A percentile compares a stretch with the other conserved stretches of the same genome.
phyloP scores from a whole-genome alignment of 2,113 vertebrate genomes.

The Scolopax mira region DNA sequence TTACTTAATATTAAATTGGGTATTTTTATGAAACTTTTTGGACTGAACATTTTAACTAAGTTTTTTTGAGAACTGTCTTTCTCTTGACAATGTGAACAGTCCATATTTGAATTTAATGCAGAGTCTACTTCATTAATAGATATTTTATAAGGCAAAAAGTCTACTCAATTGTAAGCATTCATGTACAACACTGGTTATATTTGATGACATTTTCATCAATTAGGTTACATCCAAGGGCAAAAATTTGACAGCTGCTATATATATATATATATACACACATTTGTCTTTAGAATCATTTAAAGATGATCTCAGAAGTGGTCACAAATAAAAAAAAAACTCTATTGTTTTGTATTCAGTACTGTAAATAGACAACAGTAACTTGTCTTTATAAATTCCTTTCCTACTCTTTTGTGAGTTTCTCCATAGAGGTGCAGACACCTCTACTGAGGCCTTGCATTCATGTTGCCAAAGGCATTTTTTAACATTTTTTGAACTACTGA shows the following conservation, averaged over 20 bases:
- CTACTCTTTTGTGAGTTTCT: background rate
- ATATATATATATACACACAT: fast-evolving
- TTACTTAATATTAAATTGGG: background rate
- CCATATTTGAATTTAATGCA: background rate
- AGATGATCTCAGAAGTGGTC: background rate
- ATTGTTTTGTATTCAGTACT: background rate
- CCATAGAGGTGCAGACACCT: background rate
- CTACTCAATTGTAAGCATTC: background rate
- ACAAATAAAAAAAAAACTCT: background rate
- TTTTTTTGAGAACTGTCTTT: background rate
- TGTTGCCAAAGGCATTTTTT: background rate
- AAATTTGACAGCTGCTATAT: background rate
- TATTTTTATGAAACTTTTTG: background rate
- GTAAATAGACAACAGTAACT: background rate
- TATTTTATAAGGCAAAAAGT: background rate
- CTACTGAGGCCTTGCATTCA: background rate
- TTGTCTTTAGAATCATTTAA: background rate
- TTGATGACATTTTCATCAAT: background rate
- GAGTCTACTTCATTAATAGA: background rate
- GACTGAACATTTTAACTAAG: background rate
- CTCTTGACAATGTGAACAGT: background rate
- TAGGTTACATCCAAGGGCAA: background rate
- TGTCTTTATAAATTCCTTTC: background rate
- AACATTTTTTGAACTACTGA: background rate
- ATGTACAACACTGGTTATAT: background rate